These are phyloP conservation scores for Syngnathoides biaculeatus DNA, from an alignment of 2,113 vertebrate genomes.

Conservation along the genomic window DNA sequence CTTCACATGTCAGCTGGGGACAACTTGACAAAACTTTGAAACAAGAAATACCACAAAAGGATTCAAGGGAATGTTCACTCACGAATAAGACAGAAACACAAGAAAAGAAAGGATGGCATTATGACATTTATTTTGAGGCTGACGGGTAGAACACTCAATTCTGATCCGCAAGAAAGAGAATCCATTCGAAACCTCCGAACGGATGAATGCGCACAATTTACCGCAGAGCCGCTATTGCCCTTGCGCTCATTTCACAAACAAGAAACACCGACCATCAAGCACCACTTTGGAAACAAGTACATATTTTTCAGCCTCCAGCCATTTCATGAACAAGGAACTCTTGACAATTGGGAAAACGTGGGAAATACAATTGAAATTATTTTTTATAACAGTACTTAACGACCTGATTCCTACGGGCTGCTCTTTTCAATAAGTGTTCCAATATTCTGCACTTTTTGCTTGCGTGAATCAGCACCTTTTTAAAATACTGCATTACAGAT, in stretches of 20 bases:
- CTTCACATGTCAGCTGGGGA: conserved; percentile 30
- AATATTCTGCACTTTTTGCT: background rate
- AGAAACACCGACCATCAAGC: conserved; percentile 18
- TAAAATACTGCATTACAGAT: too few relatives aligned
- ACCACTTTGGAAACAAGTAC: conserved; percentile 5
- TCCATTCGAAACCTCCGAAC: conserved; percentile 19
- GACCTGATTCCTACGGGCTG: background rate
- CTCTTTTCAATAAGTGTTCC: background rate
- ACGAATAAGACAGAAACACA: conserved; percentile 38
- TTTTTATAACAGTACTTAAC: background rate
- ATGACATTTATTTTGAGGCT: conserved; percentile 34
- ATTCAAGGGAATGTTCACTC: conserved; percentile 22
- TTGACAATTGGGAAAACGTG: conserved; percentile 7
- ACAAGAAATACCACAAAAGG: conserved; percentile 17
- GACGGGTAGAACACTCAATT: conserved; percentile 6
- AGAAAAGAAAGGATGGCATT: background rate
- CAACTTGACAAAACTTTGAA: conserved; percentile 33
- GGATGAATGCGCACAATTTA: conserved; percentile 40
- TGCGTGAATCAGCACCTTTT: background rate
- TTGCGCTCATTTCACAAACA: conserved; percentile 18
- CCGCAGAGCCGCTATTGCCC: conserved; percentile 18
- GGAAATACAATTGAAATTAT: background rate
- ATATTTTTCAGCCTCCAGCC: background rate
- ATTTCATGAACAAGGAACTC: background rate
- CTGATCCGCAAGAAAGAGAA: conserved; percentile 22